Evolutionary conservation across 2,888 invertebrate species (phyloP), one percentile per base, ranked within the genome.

Genomic region (Athripsodes cinereus): DNA sequence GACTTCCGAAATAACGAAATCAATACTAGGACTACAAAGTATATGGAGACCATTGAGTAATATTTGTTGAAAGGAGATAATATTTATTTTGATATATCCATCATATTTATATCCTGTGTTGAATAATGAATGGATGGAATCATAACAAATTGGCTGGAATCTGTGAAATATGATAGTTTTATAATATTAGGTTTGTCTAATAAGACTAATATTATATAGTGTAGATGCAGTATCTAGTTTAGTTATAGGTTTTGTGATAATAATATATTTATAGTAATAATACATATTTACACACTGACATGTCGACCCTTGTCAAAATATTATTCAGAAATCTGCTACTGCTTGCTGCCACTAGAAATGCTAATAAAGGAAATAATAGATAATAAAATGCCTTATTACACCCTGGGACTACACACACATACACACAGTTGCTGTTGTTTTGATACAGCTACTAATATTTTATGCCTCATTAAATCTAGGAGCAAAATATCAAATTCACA

Each of bases 291-390:
- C 13, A 40, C 13, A 40, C 40, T 13, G 13, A 40, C 40, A 40
- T 16, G 40, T 40, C 40, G 40, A 40, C 40, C 40, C 40, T 40
- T 40, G 40, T 40, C 40, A 40, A n/a, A 40, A 40, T 13, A 26
- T 26, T 26, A 10, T 26, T 6, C 5, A 3, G 16, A 40, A 40
- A 40, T 40, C 40, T 40, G 40, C 13, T 40, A 40, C 40, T 40
- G n/a, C n/a, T n/a, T n/a, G n/a, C n/a, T 40, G n/a, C 40, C 13
- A 40, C 16, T 40, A 40, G 16, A 13, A 16, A 40, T 40, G 40
- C 40, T 40, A 40, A 40, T 40, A 40, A 40, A 40, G 40, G 40
- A 40, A 40, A 40, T 40, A 40, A 40, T 40, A 40, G 40, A 40
- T 40, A 40, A 40, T 40, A 40, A 40, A 40, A 40, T 16, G 40